Base-by-base conservation (phyloP, 1,140 invertebrate species). In the Euglossa dilemma region DNA sequence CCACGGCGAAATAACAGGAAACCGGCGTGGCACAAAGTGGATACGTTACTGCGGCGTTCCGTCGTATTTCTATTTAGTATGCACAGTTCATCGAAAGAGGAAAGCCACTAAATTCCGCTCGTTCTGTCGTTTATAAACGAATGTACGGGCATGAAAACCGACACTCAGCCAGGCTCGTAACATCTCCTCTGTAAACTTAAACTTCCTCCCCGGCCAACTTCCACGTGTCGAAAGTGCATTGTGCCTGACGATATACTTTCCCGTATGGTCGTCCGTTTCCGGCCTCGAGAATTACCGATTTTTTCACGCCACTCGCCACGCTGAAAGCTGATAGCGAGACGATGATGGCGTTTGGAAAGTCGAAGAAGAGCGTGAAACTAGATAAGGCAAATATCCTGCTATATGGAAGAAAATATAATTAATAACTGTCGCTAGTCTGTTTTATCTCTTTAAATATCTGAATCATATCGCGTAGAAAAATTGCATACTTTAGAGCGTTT, bases 11-110 rank as follows among this genome's bases (percentile, higher is more conserved):
- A 59, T 56, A 61, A 47, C 36, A 59, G 63, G 70, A 81, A 67
- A 74, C 54, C 64, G 78, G 36, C 61, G 50, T 43, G 78, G 56
- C 54, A 64, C 76, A 81, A 81, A 73, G 78, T 73, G 47, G 56
- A 18, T 73, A 84, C 47, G 78, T 84, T 74, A 73, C 36, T 64
- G 16, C 67, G 50, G 56, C 72, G 57, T 50, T 67, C 43, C 28
- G 28, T 84, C 83, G 79, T 85, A 85, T 82, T 69, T 85, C 83
- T 80, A 76, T 85, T 85, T 85, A 45, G 83, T 80, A 80, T 81
- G 79, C 71, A 28, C 36, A 25, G 70, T 73, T 57, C 78, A 85
- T 85, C 71, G 79, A 43, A 23, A n/a, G 66, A 28, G 77, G 79
- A 76, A 80, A 80, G 83, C 74, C 80, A 85, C 71, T 85, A 85